phyloP scores from a whole-genome alignment of 2,797 vertebrate species.

The Oophaga sylvatica region DNA sequence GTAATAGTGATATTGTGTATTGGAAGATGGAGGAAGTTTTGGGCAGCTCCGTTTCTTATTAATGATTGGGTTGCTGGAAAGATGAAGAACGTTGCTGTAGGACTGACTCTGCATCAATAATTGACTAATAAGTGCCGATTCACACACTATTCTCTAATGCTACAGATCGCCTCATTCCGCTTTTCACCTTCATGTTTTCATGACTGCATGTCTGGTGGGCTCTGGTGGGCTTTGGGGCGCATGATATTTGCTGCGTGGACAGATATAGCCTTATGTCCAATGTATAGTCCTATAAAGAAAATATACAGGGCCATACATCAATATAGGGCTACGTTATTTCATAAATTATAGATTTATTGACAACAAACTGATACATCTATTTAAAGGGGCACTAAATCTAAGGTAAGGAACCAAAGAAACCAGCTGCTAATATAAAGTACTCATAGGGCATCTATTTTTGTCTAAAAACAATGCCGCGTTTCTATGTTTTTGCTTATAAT shows the following conservation, averaged over 20 bases:
- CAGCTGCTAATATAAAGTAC: not conserved
- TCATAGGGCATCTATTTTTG: not conserved
- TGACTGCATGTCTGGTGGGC: not conserved
- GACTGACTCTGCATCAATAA: not conserved
- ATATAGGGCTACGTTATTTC: too few species aligned
- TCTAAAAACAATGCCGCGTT: not conserved
- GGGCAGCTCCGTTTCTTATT: not conserved
- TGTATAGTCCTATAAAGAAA: too few species aligned
- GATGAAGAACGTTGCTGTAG: not conserved
- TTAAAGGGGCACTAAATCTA: not conserved
- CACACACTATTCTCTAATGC: too few species aligned
- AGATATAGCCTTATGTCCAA: too few species aligned
- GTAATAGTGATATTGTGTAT: not conserved
- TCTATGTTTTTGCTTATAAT: conserved; percentile 4
- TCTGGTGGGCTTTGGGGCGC: not conserved
- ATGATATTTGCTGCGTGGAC: not conserved
- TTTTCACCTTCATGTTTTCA: not conserved
- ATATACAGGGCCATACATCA: too few species aligned
- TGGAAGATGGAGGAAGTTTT: not conserved
- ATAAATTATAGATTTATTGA: not conserved
- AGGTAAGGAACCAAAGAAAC: not conserved
- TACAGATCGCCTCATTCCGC: not conserved
- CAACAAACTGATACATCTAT: not conserved
- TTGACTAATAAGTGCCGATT: not conserved
- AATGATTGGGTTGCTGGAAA: not conserved